phyloP scores from a whole-genome alignment of 2,888 invertebrate genomes.

The Charanyca ferruginea region DNA sequence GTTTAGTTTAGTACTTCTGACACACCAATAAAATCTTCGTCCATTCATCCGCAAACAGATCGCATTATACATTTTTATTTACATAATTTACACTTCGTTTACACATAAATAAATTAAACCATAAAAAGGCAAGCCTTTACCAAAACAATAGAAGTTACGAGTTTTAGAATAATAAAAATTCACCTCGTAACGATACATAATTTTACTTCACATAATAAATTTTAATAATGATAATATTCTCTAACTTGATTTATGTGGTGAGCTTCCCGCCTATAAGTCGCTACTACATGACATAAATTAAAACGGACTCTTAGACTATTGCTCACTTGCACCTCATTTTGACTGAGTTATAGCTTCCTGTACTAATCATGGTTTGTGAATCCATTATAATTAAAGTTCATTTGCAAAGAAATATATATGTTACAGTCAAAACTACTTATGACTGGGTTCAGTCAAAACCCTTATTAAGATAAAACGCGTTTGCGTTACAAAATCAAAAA shows the following conservation, averaged over 20 bases:
- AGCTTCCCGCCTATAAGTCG: slow-evolving; percentile 39
- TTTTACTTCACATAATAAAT: slow-evolving; percentile 51
- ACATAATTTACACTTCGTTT: too few relatives aligned
- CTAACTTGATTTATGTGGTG: slow-evolving; percentile 45
- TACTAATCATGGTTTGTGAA: slow-evolving; percentile 15
- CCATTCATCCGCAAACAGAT: too few relatives aligned
- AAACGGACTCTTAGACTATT: slow-evolving; percentile 32
- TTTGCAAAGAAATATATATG: too few relatives aligned
- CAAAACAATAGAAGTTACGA: slow-evolving; percentile 23
- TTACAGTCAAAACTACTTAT: too few relatives aligned
- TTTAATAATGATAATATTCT: slow-evolving; percentile 46
- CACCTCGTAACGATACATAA: slow-evolving; percentile 17
- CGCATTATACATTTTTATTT: too few relatives aligned
- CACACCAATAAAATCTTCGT: too few relatives aligned
- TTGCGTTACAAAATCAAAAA: too few relatives aligned
- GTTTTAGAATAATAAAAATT: not conserved
- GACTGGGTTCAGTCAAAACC: too few relatives aligned
- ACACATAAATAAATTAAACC: slow-evolving; percentile 24
- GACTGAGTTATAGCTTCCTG: slow-evolving; percentile 39
- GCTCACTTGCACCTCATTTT: slow-evolving; percentile 39
- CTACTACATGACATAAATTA: slow-evolving; percentile 53
- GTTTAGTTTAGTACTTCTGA: too few relatives aligned
- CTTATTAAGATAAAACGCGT: too few relatives aligned
- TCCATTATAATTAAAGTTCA: not conserved
- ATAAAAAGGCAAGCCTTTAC: slow-evolving; percentile 7